Conservation (phyloP, 2,888 invertebrate genomes). For the Dryobota labecula region DNA sequence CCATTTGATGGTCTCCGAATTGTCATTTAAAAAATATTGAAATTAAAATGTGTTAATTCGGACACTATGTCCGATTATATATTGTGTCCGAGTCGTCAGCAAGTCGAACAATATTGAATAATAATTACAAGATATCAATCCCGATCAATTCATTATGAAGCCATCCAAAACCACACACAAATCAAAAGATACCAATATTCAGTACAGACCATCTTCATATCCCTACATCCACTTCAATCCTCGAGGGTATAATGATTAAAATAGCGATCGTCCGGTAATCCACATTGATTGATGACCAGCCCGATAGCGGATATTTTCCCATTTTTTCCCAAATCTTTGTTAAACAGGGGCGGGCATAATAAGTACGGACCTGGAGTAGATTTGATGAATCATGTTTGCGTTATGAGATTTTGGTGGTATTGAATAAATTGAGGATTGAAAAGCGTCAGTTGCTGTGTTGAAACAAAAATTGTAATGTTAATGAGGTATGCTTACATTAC, state of each 20-base stretch:
- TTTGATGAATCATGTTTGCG: conserved; percentile 67
- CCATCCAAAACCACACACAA: too few species aligned
- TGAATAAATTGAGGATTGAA: conserved; percentile 32
- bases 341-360: conserved; percentile 70
- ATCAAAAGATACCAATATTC: conserved; percentile 16
- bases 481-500: too few species aligned
- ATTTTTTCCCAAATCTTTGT: conserved; percentile 79
- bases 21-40: too few species aligned
- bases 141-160: neutral
- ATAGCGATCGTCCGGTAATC: conserved; percentile 79
- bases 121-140: too few species aligned
- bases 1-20: too few species aligned
- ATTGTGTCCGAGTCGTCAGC: too few species aligned
- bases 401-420: conserved; percentile 40
- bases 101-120: too few species aligned
- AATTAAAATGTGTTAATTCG: too few species aligned
- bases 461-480: neutral
- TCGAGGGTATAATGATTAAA: conserved; percentile 83
- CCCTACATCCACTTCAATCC: conserved; percentile 57
- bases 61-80: too few species aligned
- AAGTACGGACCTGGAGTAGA: conserved; percentile 53
- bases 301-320: conserved; percentile 76
- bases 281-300: conserved; percentile 85
- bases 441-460: too few species aligned
- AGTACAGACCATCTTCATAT: conserved; percentile 35